Percentiles rank a stretch among this genome's conserved stretches.
phyloP scores from a whole-genome alignment of 2,888 invertebrate species.

The Sussaba pulchella region DNA sequence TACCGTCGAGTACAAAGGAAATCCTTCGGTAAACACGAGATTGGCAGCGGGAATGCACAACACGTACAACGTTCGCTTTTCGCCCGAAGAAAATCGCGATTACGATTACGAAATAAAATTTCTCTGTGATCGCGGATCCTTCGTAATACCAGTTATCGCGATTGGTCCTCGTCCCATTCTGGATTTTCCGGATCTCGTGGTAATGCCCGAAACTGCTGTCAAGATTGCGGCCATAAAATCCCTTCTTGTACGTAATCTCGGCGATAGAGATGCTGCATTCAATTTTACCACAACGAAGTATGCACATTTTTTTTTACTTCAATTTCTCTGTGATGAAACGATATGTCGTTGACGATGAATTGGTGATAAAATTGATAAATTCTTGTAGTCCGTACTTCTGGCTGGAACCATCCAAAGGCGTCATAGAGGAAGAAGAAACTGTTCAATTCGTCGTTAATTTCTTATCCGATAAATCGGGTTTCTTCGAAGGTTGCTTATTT shows the following conservation, averaged over 20 bases:
- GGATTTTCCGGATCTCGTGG: slow-evolving; percentile 87
- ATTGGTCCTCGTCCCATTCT: slow-evolving; percentile 86
- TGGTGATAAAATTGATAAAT: background rate
- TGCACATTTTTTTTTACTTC: background rate
- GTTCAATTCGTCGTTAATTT: slow-evolving; percentile 85
- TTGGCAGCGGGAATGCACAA: slow-evolving; percentile 90
- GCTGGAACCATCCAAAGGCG: slow-evolving; percentile 85
- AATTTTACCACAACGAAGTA: slow-evolving; percentile 84
- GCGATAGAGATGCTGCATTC: slow-evolving; percentile 85
- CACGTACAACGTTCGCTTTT: slow-evolving; percentile 87
- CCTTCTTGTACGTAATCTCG: slow-evolving; percentile 86
- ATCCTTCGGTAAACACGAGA: slow-evolving; percentile 84
- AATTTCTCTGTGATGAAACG: background rate
- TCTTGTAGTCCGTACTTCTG: slow-evolving; percentile 84
- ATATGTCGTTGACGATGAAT: background rate
- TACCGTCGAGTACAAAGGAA: slow-evolving; percentile 84
- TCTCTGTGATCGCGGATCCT: slow-evolving; percentile 85
- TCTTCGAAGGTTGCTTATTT: slow-evolving; percentile 81
- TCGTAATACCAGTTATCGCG: slow-evolving; percentile 87
- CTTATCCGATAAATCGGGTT: slow-evolving; percentile 85
- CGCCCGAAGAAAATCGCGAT: slow-evolving; percentile 86
- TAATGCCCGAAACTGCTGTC: slow-evolving; percentile 85
- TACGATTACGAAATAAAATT: slow-evolving; percentile 86
- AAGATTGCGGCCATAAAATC: slow-evolving; percentile 85
- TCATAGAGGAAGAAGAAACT: slow-evolving; percentile 85